phyloP scores from a whole-genome alignment of 2,797 vertebrate genomes.

The Mallotus villosus region DNA sequence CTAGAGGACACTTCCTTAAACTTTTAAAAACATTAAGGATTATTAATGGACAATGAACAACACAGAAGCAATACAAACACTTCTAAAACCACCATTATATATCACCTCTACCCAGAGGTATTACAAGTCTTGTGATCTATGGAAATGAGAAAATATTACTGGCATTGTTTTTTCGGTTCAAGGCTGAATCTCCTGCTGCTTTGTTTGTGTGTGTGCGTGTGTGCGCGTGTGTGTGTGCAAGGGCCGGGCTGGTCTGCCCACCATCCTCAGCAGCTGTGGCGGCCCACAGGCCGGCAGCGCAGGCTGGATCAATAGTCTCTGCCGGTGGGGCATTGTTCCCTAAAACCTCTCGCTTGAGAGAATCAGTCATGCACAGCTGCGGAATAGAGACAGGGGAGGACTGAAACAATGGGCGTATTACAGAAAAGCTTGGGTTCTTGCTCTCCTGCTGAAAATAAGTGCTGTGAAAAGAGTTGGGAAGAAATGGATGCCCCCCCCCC shows the following conservation, averaged over 20 bases:
- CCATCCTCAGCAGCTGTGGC: constrained; percentile 1
- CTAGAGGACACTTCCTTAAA: neutral
- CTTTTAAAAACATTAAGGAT: neutral
- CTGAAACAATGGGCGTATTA: constrained; percentile 51
- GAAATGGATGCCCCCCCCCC: neutral
- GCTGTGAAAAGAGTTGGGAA: constrained; percentile 55
- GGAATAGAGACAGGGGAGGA: constrained; percentile 48
- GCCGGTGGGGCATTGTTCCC: constrained; percentile 60
- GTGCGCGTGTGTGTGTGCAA: neutral
- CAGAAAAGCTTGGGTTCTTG: constrained; percentile 36
- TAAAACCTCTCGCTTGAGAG: constrained; percentile 59
- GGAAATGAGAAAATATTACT: neutral
- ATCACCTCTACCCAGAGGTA: neutral
- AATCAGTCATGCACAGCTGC: constrained; percentile 79
- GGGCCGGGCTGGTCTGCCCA: neutral
- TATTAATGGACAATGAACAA: neutral
- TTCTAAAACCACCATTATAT: too few relatives aligned
- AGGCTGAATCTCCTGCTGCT: neutral
- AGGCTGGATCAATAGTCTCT: constrained; percentile 59
- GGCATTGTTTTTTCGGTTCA: neutral
- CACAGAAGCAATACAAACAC: too few relatives aligned
- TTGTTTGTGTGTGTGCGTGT: constrained; percentile 1
- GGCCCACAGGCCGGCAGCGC: constrained; percentile 50
- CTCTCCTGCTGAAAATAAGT: constrained; percentile 26
- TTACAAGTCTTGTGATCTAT: neutral